phyloP scores from a whole-genome alignment of 1,140 invertebrate genomes.

The Marisa cornuarietis region DNA sequence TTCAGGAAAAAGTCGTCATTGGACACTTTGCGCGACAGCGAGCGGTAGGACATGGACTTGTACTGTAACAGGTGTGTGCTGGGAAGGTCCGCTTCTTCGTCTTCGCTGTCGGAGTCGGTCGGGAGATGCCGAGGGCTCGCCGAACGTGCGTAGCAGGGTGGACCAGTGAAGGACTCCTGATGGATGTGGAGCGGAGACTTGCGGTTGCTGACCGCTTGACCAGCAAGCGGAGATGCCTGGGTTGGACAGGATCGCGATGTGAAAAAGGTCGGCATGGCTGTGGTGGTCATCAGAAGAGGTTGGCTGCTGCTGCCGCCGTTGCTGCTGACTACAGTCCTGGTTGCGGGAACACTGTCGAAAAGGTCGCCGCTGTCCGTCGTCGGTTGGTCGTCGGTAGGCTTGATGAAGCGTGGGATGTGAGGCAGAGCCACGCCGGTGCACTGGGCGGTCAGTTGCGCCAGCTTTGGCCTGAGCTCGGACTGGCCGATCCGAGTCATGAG shows the following conservation, averaged over 20 bases:
- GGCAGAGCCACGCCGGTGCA: constrained; percentile 30
- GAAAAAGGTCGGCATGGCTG: not conserved
- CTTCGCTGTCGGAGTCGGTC: not conserved
- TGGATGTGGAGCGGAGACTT: not conserved
- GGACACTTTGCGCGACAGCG: constrained; percentile 13
- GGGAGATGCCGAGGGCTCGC: not conserved
- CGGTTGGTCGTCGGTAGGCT: not conserved
- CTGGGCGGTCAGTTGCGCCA: constrained; percentile 32
- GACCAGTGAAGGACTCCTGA: not conserved
- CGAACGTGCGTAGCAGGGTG: not conserved
- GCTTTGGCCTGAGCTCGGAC: constrained; percentile 41
- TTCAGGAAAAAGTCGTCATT: constrained; percentile 11
- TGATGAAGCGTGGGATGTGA: constrained; percentile 13
- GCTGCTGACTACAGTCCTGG: not conserved
- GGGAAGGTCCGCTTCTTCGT: no score
- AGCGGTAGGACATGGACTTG: constrained; percentile 26
- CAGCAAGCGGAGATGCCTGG: no score
- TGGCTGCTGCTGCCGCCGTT: not conserved
- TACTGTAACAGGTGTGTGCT: not conserved
- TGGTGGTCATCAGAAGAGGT: not conserved
- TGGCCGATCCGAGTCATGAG: constrained; percentile 53
- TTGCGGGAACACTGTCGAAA: not conserved
- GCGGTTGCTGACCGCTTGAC: no score
- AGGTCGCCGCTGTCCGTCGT: not conserved
- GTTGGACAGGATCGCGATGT: not conserved